Conservation (phyloP, 2,888 invertebrate species). For the Polymixis lichenea region DNA sequence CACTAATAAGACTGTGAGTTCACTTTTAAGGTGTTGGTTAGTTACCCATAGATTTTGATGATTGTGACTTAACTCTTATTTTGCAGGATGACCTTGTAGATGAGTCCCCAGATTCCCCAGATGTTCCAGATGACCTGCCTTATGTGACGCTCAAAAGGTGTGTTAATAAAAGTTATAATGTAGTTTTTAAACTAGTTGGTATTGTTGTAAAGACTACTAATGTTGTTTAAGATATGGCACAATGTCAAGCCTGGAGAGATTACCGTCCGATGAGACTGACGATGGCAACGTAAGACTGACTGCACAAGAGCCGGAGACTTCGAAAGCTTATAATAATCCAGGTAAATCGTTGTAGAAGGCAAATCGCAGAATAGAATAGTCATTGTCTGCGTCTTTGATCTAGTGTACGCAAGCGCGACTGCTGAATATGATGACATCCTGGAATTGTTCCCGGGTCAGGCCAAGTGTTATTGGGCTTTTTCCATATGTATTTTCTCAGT, state of each 20-base stretch:
- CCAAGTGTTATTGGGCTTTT: neutral
- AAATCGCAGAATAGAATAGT: neutral
- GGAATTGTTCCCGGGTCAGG: too few species aligned
- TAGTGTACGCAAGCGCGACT: neutral
- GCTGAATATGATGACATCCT: neutral
- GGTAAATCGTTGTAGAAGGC: conserved; percentile 66
- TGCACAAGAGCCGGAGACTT: conserved; percentile 80
- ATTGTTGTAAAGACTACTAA: conserved; percentile 55
- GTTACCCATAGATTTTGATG: conserved; percentile 11
- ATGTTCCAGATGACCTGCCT: conserved; percentile 93
- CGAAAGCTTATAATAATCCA: conserved; percentile 79
- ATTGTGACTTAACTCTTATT: conserved; percentile 24
- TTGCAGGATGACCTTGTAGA: conserved; percentile 90
- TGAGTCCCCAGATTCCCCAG: conserved; percentile 93
- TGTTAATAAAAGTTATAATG: conserved; percentile 52
- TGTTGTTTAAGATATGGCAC: conserved; percentile 91
- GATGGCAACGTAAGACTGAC: conserved; percentile 90
- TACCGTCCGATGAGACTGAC: conserved; percentile 92
- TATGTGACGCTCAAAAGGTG: conserved; percentile 93
- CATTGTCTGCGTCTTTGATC: neutral
- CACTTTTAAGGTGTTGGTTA: conserved; percentile 31
- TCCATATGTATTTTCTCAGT: neutral
- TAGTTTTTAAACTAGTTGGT: conserved; percentile 33
- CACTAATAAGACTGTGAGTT: conserved; percentile 87
- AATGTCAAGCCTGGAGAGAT: conserved; percentile 93